phyloP scores from a whole-genome alignment of 2,888 invertebrate species.

The Adelphocoris suturalis region DNA sequence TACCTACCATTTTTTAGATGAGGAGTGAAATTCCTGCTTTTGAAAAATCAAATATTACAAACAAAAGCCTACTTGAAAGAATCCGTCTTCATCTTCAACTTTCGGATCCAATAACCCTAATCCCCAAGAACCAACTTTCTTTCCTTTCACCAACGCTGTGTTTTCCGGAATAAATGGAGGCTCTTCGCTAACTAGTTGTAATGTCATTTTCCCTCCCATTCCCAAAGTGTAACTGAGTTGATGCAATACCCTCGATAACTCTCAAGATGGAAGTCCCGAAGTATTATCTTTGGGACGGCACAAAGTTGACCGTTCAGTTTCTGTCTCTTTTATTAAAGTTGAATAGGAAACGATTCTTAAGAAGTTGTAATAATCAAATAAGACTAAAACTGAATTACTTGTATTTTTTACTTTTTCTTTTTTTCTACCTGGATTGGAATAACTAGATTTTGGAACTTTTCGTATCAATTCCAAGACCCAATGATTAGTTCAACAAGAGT shows the following conservation, averaged over 20 bases:
- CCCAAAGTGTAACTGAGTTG: slow-evolving; percentile 48
- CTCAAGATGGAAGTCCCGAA: slow-evolving; percentile 45
- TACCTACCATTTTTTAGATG: too few species aligned
- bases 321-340: slow-evolving; percentile 1
- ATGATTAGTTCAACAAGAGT: neutral
- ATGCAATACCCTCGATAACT: slow-evolving; percentile 54
- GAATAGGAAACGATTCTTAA: slow-evolving; percentile 16
- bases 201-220: neutral
- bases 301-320: slow-evolving; percentile 19
- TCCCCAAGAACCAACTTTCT: neutral
- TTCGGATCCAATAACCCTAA: slow-evolving; percentile 16
- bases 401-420: neutral
- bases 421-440: neutral
- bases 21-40: too few species aligned
- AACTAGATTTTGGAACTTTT: slow-evolving; percentile 1
- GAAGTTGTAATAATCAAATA: slow-evolving; percentile 5
- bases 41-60: neutral
- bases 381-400: slow-evolving; percentile 26
- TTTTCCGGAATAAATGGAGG: slow-evolving; percentile 17
- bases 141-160: neutral
- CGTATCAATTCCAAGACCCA: neutral
- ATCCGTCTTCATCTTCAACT: slow-evolving; percentile 10
- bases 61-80: neutral
- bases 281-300: neutral
- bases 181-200: slow-evolving; percentile 10